Conservation (phyloP, 2,797 vertebrate genomes). For the Myotis myotis region DNA sequence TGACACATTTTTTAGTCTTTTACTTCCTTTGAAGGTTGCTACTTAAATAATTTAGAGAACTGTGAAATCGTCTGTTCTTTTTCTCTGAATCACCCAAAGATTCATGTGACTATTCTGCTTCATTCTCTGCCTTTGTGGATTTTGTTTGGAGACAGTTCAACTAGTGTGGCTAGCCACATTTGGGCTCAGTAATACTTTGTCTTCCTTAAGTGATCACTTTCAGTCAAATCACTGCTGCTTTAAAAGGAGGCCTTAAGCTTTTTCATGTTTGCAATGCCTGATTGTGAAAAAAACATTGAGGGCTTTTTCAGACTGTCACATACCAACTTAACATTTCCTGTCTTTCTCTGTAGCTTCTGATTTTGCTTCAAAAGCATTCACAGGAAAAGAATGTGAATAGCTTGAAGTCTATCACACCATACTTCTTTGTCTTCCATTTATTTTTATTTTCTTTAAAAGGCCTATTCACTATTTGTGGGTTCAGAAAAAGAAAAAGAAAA, state of each 20-base stretch:
- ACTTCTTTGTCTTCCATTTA: not conserved
- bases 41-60: slow-evolving; percentile 20
- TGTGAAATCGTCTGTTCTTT: not conserved
- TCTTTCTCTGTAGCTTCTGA: not conserved
- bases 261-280: slow-evolving; percentile 20
- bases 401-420: not conserved
- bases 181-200: not conserved
- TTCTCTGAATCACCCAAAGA: not conserved
- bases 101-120: not conserved
- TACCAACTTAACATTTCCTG: slow-evolving; percentile 5
- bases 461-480: not conserved
- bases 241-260: slow-evolving; percentile 5
- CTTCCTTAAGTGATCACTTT: slow-evolving; percentile 55
- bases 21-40: not conserved
- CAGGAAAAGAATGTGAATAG: not conserved
- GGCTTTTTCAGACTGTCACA: slow-evolving; percentile 41
- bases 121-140: not conserved
- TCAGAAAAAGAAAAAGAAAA: not conserved
- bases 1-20: not conserved
- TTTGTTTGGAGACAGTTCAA: slow-evolving; percentile 27
- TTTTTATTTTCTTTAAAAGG: slow-evolving; percentile 36
- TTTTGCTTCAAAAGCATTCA: slow-evolving; percentile 33
- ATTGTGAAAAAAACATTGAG: slow-evolving; percentile 24
- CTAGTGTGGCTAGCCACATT: not conserved
- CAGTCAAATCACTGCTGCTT: slow-evolving; percentile 45